Conservation (phyloP, 2,113 vertebrate genomes). For the Alligator sinensis region DNA sequence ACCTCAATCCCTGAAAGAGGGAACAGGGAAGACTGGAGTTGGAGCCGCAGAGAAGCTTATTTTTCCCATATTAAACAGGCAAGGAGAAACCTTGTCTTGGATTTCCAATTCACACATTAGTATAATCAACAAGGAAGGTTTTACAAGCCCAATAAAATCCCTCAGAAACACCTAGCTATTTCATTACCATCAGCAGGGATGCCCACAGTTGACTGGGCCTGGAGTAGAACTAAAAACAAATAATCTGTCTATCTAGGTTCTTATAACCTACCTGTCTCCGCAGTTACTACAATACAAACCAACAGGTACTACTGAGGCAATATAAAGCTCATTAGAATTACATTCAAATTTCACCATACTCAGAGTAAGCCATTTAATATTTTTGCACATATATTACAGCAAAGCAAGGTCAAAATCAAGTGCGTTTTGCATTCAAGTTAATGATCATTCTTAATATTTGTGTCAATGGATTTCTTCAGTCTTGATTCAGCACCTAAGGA, state of each 20-base stretch:
- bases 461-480: not conserved
- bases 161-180: not conserved
- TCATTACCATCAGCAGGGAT: fast-evolving
- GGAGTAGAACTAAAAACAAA: not conserved
- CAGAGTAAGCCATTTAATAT: not conserved
- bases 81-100: no score
- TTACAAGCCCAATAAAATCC: not conserved
- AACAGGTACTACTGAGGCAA: not conserved
- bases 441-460: not conserved
- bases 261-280: slow-evolving; percentile 45
- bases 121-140: not conserved
- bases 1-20: no score
- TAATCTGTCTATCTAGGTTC: not conserved
- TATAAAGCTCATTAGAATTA: slow-evolving; percentile 18
- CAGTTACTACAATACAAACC: slow-evolving; percentile 41
- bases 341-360: slow-evolving; percentile 23
- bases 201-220: slow-evolving; percentile 6
- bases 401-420: slow-evolving; percentile 26
- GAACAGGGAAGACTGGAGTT: no score
- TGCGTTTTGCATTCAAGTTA: not conserved
- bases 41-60: no score
- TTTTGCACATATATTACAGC: not conserved
- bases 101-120: not conserved
- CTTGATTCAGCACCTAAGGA: not conserved
- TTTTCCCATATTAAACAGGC: no score